Conservation (phyloP, 2,797 vertebrate species). For the Poliocrania exsul region DNA sequence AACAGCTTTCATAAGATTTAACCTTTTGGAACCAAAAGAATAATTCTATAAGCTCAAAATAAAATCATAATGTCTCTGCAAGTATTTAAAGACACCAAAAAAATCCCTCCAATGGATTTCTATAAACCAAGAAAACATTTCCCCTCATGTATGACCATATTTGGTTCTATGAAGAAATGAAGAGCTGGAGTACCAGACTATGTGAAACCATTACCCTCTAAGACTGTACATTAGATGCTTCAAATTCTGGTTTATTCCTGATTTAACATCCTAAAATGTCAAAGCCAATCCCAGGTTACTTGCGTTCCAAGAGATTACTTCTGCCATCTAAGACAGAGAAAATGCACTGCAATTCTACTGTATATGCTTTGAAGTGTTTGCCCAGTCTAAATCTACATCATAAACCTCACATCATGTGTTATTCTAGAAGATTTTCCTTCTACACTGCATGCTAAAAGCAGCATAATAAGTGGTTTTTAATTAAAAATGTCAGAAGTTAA, state of each 20-base stretch:
- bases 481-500: background rate
- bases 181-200: background rate
- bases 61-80: background rate
- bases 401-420: background rate
- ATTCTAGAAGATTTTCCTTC: background rate
- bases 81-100: background rate
- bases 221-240: background rate
- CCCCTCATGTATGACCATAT: background rate
- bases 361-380: background rate
- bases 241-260: background rate
- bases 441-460: background rate
- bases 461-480: background rate
- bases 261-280: background rate
- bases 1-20: background rate
- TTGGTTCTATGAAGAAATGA: background rate
- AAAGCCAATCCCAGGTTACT: background rate
- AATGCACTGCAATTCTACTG: background rate
- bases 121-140: background rate
- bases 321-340: background rate
- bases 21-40: background rate
- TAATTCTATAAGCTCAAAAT: background rate
- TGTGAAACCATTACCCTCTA: background rate
- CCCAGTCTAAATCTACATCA: background rate
- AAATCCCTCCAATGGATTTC: background rate
- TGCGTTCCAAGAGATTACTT: background rate